Conservation (phyloP, 1,140 invertebrate genomes). For the Drepana arcuata region DNA sequence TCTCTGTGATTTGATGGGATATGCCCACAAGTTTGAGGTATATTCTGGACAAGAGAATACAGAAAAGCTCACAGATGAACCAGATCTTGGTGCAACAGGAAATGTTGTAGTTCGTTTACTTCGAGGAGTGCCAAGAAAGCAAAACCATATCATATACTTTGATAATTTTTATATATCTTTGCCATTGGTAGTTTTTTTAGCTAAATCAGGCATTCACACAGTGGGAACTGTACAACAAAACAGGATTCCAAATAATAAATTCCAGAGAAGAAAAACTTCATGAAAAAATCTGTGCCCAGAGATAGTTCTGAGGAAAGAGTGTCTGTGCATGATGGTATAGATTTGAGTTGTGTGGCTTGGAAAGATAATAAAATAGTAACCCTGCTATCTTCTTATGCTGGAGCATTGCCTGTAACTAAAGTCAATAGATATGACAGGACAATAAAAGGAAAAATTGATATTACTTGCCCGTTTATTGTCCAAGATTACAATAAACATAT, state of each 20-base stretch:
- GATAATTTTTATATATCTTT: conserved; percentile 26
- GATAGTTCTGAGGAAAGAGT: conserved; percentile 18
- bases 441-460: conserved; percentile 18
- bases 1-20: conserved; percentile 23
- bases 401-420: conserved; percentile 19
- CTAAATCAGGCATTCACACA: conserved; percentile 19
- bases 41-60: conserved; percentile 20
- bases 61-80: conserved; percentile 17
- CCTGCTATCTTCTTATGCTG: conserved; percentile 20
- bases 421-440: conserved; percentile 16
- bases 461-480: conserved; percentile 17
- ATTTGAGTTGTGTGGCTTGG: conserved; percentile 19
- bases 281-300: conserved; percentile 20
- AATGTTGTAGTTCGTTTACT: conserved; percentile 27
- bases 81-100: conserved; percentile 23
- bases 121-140: conserved; percentile 17
- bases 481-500: conserved; percentile 39
- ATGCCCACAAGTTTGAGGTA: conserved; percentile 19
- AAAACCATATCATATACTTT: conserved; percentile 19
- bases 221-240: conserved; percentile 23
- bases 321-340: conserved; percentile 12
- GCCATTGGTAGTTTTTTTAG: conserved; percentile 21
- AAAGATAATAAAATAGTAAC: conserved; percentile 28
- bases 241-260: conserved; percentile 19
- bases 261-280: conserved; percentile 16